These are phyloP conservation scores for Phalanger gymnotis DNA, from an alignment of 2,797 vertebrate species.

Conservation along the genomic window DNA sequence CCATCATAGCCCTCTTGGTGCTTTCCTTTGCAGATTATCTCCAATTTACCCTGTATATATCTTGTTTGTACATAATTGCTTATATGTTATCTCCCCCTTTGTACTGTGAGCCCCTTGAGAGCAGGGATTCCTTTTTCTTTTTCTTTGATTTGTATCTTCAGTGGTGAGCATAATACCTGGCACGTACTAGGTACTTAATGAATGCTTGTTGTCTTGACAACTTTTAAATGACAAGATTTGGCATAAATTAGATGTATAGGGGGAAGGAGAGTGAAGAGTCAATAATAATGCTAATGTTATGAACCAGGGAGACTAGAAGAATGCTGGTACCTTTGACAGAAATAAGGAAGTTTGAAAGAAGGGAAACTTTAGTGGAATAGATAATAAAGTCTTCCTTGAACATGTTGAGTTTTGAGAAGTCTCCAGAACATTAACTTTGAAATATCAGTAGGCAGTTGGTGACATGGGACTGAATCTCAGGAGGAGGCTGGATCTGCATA, in stretches of 20 bases:
- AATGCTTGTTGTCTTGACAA: neutral
- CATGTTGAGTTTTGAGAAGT: neutral
- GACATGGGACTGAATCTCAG: neutral
- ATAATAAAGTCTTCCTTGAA: neutral
- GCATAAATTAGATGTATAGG: neutral
- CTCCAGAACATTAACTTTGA: neutral
- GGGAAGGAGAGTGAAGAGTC: neutral
- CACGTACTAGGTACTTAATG: no score
- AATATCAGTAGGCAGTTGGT: neutral
- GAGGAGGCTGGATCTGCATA: neutral
- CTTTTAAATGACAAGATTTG: neutral
- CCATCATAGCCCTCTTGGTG: neutral
- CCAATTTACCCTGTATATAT: neutral
- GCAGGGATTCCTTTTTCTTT: neutral
- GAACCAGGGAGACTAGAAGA: neutral
- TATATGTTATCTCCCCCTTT: neutral
- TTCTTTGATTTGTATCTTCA: neutral
- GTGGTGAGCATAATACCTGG: no score
- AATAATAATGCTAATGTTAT: neutral
- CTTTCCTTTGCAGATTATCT: neutral
- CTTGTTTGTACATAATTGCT: neutral
- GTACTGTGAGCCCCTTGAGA: neutral
- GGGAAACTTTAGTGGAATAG: neutral
- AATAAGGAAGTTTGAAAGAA: neutral
- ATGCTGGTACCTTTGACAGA: neutral